phyloP scores from a whole-genome alignment of 2,113 vertebrate genomes.

The Grammomys surdaster region DNA sequence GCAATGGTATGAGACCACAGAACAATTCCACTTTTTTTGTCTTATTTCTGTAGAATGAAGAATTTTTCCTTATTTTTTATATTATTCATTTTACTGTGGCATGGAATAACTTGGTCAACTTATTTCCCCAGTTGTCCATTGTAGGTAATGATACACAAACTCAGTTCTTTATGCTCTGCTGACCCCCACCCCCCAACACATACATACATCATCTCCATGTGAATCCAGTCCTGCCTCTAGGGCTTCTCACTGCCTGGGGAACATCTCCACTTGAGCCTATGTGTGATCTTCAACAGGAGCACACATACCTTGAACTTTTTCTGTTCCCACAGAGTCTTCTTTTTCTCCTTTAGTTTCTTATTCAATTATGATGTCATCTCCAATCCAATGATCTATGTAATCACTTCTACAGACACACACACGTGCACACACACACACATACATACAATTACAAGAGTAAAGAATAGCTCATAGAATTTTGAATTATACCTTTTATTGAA shows the following conservation, averaged over 20 bases:
- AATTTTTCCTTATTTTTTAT: background rate
- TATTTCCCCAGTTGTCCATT: background rate
- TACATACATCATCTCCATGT: no score
- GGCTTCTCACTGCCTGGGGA: background rate
- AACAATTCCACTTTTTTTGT: background rate
- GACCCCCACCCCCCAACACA: no score
- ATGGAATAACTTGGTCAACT: background rate
- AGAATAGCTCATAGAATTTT: background rate
- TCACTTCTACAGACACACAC: no score
- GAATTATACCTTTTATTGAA: background rate
- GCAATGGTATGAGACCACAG: background rate
- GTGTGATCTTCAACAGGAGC: background rate
- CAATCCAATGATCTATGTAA: background rate
- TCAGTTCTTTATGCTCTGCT: background rate
- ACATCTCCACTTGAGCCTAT: background rate
- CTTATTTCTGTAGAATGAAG: background rate
- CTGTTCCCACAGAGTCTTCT: background rate
- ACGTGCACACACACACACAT: background rate
- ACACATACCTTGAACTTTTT: background rate
- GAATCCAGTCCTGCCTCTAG: background rate
- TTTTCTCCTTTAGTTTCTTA: background rate
- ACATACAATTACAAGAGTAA: background rate
- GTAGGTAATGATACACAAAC: background rate
- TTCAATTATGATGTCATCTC: background rate
- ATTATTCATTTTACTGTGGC: background rate